phyloP scores from a whole-genome alignment of 2,888 invertebrate genomes.

The Clepsis dumicolana region DNA sequence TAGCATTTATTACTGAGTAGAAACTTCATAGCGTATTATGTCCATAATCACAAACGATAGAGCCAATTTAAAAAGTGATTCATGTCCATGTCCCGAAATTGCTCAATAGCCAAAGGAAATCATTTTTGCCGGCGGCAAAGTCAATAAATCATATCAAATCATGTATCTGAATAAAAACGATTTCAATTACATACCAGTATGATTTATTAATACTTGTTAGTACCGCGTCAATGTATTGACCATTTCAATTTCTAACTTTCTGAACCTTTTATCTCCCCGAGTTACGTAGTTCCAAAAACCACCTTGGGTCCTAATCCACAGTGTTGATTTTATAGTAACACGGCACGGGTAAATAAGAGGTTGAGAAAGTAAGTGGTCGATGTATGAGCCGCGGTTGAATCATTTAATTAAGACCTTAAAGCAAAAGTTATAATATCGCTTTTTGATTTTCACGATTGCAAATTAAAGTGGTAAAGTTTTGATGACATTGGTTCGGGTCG shows the following conservation, averaged over 20 bases:
- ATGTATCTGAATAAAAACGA: conserved; percentile 24
- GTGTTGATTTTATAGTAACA: too few species aligned
- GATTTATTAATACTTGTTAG: conserved; percentile 34
- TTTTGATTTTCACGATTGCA: not conserved
- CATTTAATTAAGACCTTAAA: not conserved
- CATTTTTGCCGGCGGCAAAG: conserved; percentile 16
- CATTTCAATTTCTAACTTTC: not conserved
- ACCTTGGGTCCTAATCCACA: too few species aligned
- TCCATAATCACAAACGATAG: not conserved
- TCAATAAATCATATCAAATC: conserved; percentile 22
- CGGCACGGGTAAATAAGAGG: too few species aligned
- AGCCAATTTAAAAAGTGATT: not conserved
- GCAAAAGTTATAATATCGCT: not conserved
- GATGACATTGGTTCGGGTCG: too few species aligned
- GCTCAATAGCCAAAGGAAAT: conserved; percentile 11
- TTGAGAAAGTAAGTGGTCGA: not conserved
- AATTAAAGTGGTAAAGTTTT: too few species aligned
- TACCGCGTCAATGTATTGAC: conserved; percentile 5
- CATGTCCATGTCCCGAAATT: not conserved
- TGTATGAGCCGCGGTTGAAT: not conserved
- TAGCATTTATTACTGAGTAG: too few species aligned
- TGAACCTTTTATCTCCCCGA: too few species aligned
- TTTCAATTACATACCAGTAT: conserved; percentile 30
- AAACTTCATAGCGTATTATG: too few species aligned
- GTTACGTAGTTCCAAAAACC: too few species aligned